Conservation (phyloP, 2,888 invertebrate genomes). For the Proisotoma minuta region DNA sequence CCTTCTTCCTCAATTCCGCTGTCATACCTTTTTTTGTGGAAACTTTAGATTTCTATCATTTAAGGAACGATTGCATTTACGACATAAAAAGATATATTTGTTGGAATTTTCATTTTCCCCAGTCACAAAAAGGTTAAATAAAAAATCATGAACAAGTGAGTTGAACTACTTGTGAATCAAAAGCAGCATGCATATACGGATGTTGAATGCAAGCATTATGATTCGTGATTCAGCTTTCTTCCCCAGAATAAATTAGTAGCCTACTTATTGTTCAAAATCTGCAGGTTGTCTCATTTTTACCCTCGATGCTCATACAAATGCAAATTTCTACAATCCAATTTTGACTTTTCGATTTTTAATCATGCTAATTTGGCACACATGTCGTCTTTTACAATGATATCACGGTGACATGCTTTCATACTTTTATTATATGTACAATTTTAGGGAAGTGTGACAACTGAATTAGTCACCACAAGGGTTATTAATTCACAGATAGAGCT, state of each 20-base stretch:
- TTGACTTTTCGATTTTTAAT: slow-evolving; percentile 33
- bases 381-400: slow-evolving; percentile 14
- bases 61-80: too few species aligned
- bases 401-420: background rate
- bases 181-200: too few species aligned
- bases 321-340: slow-evolving; percentile 12
- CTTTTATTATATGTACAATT: background rate
- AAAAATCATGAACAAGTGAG: too few species aligned
- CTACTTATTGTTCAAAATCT: background rate
- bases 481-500: background rate
- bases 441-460: background rate
- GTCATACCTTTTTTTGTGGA: too few species aligned
- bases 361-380: slow-evolving; percentile 43
- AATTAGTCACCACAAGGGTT: background rate
- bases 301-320: background rate
- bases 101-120: too few species aligned
- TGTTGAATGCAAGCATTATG: too few species aligned
- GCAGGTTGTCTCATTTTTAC: slow-evolving; percentile 12
- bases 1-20: background rate
- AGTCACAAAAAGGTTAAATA: too few species aligned
- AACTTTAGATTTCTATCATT: too few species aligned
- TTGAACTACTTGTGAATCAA: too few species aligned
- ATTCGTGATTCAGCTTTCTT: background rate
- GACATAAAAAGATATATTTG: too few species aligned
- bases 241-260: slow-evolving; percentile 3